Evolutionary conservation across 1,140 invertebrate genomes (phyloP), one percentile per base, ranked within the genome.

Genomic region (Eumaeus atala): DNA sequence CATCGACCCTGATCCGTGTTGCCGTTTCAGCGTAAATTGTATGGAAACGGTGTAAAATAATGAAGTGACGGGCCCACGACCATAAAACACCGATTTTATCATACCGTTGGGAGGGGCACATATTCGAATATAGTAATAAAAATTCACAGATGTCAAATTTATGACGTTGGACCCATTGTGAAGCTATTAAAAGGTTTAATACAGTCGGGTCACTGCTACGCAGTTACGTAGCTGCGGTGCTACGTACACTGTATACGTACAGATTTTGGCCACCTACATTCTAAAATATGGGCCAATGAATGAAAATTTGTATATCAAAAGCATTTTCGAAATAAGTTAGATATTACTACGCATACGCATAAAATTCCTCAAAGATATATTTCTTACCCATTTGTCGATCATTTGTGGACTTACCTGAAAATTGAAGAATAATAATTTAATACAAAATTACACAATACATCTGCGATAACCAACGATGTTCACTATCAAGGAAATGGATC

Each of bases 81-180:
- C 74, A 84, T 87, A 87, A 87, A 87, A 84, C 67, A 84, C n/a
- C 75, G 80, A 85, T 85, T 87, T 84, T 84, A 85, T 84, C 78
- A 82, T 79, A 68, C 84, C 80, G 69, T 71, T 56, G 84, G 82
- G 84, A 86, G 76, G 70, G 69, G 72, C 80, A 85, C 80, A 77
- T 79, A 80, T 86, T 84, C 78, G 81, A 81, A 84, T 84, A 84
- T 84, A 75, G 84, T 81, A 78, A 87, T 87, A 87, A 87, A 86
- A 87, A 84, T 77, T 87, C 81, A 81, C 84, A 84, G 77, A 84
- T 84, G 81, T 87, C 81, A 84, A 87, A 87, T 87, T 87, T 87
- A 87, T 87, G 78, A 82, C 72, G 70, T 72, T 62, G 74, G 78
- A 78, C 81, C 21, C 79, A 84, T 81, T 84, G 84, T 82, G 84